A percentile compares a stretch with the other conserved stretches of the same genome.
Evolutionary conservation across 2,888 invertebrate species (phyloP).

Genomic region (Apotomis capreana): DNA sequence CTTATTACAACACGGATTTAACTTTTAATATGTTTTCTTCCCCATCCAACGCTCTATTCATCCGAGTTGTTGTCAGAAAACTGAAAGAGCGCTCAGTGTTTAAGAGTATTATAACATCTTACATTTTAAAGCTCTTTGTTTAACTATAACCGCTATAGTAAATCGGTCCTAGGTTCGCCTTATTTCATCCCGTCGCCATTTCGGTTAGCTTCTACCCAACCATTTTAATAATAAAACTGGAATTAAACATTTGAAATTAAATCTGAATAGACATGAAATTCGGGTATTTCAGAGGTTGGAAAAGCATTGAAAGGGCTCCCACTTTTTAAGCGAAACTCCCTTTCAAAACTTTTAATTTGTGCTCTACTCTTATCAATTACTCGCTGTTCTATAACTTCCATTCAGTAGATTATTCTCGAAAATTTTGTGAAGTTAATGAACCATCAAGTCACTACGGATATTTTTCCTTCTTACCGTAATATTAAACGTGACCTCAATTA

Average conservation of each 20-base stretch:
- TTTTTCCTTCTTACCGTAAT: background rate
- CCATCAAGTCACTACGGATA: slow-evolving; percentile 21
- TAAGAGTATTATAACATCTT: slow-evolving; percentile 5
- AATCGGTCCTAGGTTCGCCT: slow-evolving; percentile 5
- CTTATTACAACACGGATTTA: background rate
- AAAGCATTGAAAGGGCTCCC: slow-evolving; percentile 28
- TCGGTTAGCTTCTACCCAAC: slow-evolving; percentile 7
- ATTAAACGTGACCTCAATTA: background rate
- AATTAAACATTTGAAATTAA: slow-evolving; percentile 30
- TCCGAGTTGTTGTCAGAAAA: background rate
- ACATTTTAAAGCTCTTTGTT: background rate
- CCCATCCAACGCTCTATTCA: background rate
- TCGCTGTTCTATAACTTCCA: slow-evolving; percentile 7
- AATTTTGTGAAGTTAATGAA: background rate
- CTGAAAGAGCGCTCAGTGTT: background rate
- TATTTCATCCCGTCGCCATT: slow-evolving; percentile 7
- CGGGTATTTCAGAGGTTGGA: slow-evolving; percentile 19
- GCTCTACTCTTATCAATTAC: slow-evolving; percentile 27
- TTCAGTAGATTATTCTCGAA: slow-evolving; percentile 11
- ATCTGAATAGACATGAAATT: slow-evolving; percentile 29
- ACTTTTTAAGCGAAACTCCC: slow-evolving; percentile 29
- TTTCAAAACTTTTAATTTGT: slow-evolving; percentile 38
- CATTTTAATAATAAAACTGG: slow-evolving; percentile 34
- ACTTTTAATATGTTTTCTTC: background rate
- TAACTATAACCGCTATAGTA: background rate